Percentiles rank a stretch among this genome's conserved stretches.
Evolutionary conservation across 2,113 vertebrate species (phyloP).

Genomic region (Corapipo altera): DNA sequence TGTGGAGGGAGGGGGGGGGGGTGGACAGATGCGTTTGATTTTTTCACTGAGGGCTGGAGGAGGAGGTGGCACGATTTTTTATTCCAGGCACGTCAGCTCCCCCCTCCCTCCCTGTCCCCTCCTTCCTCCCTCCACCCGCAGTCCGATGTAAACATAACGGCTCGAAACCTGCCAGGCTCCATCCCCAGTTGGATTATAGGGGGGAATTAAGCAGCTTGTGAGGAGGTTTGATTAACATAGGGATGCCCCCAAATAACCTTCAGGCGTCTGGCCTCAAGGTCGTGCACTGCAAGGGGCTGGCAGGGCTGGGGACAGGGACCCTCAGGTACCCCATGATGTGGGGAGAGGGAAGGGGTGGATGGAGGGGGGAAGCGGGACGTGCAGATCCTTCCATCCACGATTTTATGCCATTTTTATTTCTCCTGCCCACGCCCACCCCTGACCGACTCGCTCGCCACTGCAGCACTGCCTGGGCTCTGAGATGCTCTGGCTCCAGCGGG

Average conservation of each 20-base stretch:
- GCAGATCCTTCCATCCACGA: background rate
- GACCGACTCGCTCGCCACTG: background rate
- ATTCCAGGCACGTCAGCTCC: constrained; percentile 44
- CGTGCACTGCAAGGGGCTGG: fast-evolving
- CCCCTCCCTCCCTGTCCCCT: background rate
- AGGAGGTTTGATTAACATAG: background rate
- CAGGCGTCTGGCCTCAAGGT: constrained; percentile 36
- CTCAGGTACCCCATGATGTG: fast-evolving
- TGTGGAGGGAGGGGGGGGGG: background rate
- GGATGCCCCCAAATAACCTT: constrained; percentile 32
- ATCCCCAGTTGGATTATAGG: background rate
- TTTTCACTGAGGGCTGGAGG: constrained; percentile 20
- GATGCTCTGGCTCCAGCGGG: background rate
- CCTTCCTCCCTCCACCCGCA: constrained; percentile 39
- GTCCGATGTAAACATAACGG: constrained; percentile 51
- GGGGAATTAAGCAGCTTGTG: background rate
- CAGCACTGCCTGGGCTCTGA: background rate
- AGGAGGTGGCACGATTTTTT: constrained; percentile 28
- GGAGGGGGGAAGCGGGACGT: fast-evolving
- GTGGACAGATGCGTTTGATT: background rate
- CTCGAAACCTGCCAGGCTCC: constrained; percentile 20
- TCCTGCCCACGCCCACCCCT: background rate
- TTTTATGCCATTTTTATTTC: background rate
- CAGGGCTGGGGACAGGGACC: background rate
- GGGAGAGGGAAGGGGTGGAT: background rate